Percentiles rank a stretch among this genome's conserved stretches.
Conservation (phyloP, 2,888 invertebrate species). For the Lapara coniferarum region DNA sequence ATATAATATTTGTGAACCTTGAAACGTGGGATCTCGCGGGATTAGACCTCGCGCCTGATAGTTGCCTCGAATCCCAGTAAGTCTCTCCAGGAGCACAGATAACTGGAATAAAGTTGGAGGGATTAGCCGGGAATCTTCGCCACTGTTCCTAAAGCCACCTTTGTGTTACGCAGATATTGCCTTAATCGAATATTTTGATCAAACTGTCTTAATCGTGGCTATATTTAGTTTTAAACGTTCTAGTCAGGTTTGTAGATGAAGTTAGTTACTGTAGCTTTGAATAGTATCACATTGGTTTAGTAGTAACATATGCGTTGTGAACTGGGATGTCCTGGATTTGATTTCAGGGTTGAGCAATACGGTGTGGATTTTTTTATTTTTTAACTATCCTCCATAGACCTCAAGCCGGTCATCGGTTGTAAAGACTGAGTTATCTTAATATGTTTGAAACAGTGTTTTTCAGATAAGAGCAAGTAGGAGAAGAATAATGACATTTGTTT, state of each 20-base stretch:
- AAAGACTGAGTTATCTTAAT: too few species aligned
- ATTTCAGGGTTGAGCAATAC: too few species aligned
- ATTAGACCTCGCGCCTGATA: slow-evolving; percentile 17
- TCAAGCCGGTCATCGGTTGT: too few species aligned
- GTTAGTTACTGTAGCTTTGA: too few species aligned
- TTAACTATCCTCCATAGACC: too few species aligned
- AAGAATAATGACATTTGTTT: too few species aligned
- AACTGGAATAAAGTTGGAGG: slow-evolving; percentile 25
- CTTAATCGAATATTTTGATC: slow-evolving; percentile 19
- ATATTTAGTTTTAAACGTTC: background rate
- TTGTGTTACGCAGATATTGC: slow-evolving; percentile 22
- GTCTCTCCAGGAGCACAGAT: slow-evolving; percentile 22
- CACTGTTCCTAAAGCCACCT: slow-evolving; percentile 18
- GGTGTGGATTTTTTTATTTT: too few species aligned
- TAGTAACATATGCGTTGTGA: background rate
- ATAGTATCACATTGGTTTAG: background rate
- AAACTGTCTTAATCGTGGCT: background rate
- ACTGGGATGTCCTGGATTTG: background rate
- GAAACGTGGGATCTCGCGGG: slow-evolving; percentile 8
- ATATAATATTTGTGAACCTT: slow-evolving; percentile 39
- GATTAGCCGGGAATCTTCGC: slow-evolving; percentile 26
- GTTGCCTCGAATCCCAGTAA: slow-evolving; percentile 22
- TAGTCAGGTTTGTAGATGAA: too few species aligned
- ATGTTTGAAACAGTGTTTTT: too few species aligned
- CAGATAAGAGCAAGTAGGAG: too few species aligned